Evolutionary conservation across 2,797 vertebrate species (phyloP).

Genomic region (Neopelma chrysocephalum): DNA sequence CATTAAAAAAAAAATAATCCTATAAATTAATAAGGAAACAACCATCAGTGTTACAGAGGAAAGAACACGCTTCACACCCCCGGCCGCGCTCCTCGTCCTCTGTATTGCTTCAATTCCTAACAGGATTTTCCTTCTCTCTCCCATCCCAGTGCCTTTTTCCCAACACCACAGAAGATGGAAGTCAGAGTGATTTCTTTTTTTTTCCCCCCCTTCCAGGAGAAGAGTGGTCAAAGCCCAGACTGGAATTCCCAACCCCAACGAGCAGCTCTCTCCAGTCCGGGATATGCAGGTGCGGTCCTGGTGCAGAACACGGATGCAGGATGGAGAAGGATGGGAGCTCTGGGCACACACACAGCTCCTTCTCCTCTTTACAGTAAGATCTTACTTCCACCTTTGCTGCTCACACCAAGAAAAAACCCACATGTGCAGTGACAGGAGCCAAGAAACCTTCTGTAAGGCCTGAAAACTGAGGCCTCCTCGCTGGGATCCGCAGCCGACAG

Average conservation of each 20-base stretch:
- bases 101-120: conserved; percentile 59
- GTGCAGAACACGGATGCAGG: fast-evolving
- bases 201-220: background rate
- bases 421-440: background rate
- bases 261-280: background rate
- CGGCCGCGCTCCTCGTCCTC: background rate
- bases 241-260: background rate
- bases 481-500: background rate
- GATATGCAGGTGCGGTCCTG: background rate
- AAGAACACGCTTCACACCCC: conserved; percentile 53
- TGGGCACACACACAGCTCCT: background rate
- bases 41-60: conserved; percentile 74
- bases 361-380: background rate
- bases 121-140: background rate
- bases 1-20: conserved; percentile 72
- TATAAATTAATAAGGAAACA: conserved; percentile 82
- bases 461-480: background rate
- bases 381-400: background rate
- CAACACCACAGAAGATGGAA: background rate
- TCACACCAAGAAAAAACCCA: background rate
- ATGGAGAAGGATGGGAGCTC: background rate
- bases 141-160: background rate
- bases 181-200: background rate
- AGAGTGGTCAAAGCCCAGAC: background rate
- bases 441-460: background rate